These are phyloP conservation scores for Myopa testacea DNA, from an alignment of 2,888 invertebrate genomes.

Conservation along the genomic window DNA sequence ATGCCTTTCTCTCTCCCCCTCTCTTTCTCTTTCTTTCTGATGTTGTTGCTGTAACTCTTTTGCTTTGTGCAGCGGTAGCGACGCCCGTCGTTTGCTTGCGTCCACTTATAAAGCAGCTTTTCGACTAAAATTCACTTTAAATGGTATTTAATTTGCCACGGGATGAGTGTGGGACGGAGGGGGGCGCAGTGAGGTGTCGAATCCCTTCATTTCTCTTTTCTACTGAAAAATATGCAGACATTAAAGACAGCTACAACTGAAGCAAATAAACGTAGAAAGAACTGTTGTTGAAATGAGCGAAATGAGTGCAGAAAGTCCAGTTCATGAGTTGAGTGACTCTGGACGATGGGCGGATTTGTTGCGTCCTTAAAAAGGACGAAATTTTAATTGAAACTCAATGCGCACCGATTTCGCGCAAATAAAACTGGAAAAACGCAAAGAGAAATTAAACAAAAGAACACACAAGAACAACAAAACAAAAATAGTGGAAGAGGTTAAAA, in stretches of 20 bases:
- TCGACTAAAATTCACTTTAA: slow-evolving; percentile 23
- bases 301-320: neutral
- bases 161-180: neutral
- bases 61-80: neutral
- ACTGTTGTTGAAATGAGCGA: neutral
- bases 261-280: neutral
- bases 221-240: neutral
- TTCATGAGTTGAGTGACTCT: neutral
- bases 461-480: neutral
- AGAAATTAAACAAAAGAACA: neutral
- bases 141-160: slow-evolving; percentile 18
- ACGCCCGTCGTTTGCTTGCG: neutral
- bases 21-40: neutral
- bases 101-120: slow-evolving; percentile 8
- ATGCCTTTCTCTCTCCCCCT: neutral
- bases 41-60: neutral
- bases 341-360: neutral
- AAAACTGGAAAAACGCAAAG: slow-evolving; percentile 11
- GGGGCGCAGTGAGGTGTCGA: too few species aligned
- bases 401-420: slow-evolving; percentile 18
- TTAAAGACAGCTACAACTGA: neutral
- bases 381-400: slow-evolving; percentile 35
- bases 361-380: slow-evolving; percentile 1
- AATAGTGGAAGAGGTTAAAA: neutral
- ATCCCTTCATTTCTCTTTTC: neutral